Evolutionary conservation across 2,797 vertebrate genomes (phyloP), one percentile per base, ranked within the genome.

Genomic region (Nyctalus aviator): DNA sequence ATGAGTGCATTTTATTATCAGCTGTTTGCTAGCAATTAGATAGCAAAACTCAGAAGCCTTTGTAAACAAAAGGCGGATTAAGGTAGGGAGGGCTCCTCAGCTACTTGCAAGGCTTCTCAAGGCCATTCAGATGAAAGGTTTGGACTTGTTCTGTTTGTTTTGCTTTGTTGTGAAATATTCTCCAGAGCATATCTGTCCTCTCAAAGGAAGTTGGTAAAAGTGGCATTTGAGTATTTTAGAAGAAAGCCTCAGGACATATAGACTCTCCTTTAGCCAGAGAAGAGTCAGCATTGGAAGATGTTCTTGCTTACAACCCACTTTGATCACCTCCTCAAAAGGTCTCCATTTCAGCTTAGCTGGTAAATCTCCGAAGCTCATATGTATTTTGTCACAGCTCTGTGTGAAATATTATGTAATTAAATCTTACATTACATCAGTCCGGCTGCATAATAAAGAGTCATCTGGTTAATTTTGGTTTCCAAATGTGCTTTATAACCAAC

Each of bases 401-500:
- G 93, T 96, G 94, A 98, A 85, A 96, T 95, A 95, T 91, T 97
- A 77, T 48, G 62, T 85, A 97, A 96, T 97, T 97, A 93, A 84
- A 88, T 76, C 97, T 97, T 95, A 72, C 50, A 93, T 97, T 97
- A 81, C 53, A 93, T 97, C 93, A 95, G 84, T 90, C 72, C 84
- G 90, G 96, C 73, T 90, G 76, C 76, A 97, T 95, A 95, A 97
- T 96, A 95, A 98, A 98, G 97, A 88, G 82, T 93, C 97, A 68
- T 88, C 91, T 94, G 81, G 35, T 92, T 97, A 94, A 91, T 95
- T 98, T 97, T 95, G 90, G 81, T 97, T 97, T 97, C 94, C 93
- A 97, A 91, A 95, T 97, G 95, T 97, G 44, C 78, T 97, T 97
- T 98, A 95, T 93, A 93, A 85, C 76, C 91, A 87, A 25, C 44